Conservation (phyloP, 2,113 vertebrate species). For the Recurvirostra avosetta region DNA sequence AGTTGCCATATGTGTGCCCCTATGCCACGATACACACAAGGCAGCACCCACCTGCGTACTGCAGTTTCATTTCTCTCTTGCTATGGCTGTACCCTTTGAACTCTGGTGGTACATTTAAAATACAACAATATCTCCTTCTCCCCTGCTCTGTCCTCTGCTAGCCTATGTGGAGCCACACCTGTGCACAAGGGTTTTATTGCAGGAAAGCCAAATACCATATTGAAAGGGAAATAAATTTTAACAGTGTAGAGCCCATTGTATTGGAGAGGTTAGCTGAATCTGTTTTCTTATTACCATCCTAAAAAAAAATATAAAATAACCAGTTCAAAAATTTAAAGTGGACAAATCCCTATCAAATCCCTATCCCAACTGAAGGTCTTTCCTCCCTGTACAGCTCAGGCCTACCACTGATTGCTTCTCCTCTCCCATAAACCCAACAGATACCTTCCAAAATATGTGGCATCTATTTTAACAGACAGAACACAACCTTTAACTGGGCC, state of each 20-base stretch:
- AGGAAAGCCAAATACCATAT: neutral
- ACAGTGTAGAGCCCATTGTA: neutral
- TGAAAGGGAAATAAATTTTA: neutral
- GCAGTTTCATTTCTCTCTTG: neutral
- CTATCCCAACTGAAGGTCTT: neutral
- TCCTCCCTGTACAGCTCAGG: neutral
- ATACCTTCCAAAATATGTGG: fast-evolving
- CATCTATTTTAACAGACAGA: neutral
- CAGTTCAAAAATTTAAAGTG: neutral
- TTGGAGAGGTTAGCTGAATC: neutral
- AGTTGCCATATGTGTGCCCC: neutral
- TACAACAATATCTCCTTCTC: neutral
- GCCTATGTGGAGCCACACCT: neutral
- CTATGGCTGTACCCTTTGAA: neutral
- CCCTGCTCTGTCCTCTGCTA: neutral
- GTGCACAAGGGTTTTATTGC: neutral
- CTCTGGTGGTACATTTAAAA: neutral
- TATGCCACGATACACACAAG: fast-evolving
- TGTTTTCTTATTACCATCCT: neutral
- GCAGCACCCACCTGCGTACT: neutral
- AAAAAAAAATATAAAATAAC: neutral
- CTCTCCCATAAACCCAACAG: neutral
- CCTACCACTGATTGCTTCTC: neutral
- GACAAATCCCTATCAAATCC: neutral
- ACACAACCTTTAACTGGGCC: neutral